Evolutionary conservation across 2,113 vertebrate genomes (phyloP).

Genomic region (Glaucomys volans): DNA sequence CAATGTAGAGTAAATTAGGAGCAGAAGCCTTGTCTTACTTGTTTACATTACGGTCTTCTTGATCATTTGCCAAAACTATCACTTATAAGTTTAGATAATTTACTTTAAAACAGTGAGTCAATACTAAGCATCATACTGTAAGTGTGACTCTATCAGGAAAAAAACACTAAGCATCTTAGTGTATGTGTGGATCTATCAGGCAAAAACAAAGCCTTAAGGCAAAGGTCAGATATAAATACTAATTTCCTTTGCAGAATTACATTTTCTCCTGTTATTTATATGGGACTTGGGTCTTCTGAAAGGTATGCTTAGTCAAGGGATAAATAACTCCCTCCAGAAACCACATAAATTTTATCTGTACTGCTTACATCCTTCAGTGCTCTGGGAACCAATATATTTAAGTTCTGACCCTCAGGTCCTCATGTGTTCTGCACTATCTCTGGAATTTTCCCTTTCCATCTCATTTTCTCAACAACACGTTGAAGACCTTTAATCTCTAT

Average conservation of each 20-base stretch:
- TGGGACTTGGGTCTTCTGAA: conserved; percentile 64
- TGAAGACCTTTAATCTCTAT: conserved; percentile 31
- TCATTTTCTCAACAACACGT: conserved; percentile 46
- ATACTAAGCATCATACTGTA: background rate
- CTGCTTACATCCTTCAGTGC: conserved; percentile 55
- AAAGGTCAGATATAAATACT: background rate
- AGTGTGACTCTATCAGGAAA: background rate
- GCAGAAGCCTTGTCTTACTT: background rate
- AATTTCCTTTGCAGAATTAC: conserved; percentile 36
- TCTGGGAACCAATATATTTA: conserved; percentile 67
- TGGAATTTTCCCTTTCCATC: conserved; percentile 7
- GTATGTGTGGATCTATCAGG: background rate
- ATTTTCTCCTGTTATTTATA: conserved; percentile 60
- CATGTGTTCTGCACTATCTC: background rate
- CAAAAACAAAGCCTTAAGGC: background rate
- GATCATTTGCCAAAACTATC: background rate
- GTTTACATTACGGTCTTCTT: background rate
- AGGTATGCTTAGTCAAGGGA: conserved; percentile 65
- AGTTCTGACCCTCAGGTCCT: conserved; percentile 18
- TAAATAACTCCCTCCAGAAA: conserved; percentile 78
- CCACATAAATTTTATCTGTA: conserved; percentile 71
- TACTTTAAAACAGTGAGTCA: conserved; percentile 25
- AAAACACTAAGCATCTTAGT: background rate
- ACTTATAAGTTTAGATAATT: background rate
- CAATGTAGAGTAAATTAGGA: background rate